Conservation (phyloP, 1,140 invertebrate genomes). For the Homalodisca vitripennis region DNA sequence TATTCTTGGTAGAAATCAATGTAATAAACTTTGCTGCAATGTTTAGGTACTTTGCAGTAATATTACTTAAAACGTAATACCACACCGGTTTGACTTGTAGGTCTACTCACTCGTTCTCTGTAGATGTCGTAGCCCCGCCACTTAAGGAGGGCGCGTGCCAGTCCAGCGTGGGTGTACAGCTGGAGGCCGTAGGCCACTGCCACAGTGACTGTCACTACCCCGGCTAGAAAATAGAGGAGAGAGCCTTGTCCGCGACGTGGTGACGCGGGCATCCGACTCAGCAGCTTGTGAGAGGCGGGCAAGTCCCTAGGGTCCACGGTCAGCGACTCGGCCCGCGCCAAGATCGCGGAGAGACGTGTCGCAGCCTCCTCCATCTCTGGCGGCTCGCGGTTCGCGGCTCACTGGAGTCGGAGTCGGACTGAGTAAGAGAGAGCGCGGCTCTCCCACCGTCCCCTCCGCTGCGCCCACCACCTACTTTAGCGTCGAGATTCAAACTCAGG, state of each 20-base stretch:
- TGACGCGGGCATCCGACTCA: background rate
- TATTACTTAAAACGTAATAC: no score
- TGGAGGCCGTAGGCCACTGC: conserved; percentile 10
- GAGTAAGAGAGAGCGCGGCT: no score
- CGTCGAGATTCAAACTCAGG: no score
- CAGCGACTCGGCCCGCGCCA: background rate
- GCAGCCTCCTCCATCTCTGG: conserved; percentile 3
- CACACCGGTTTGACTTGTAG: no score
- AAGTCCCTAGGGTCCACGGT: background rate
- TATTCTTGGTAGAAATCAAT: no score
- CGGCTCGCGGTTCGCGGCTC: background rate
- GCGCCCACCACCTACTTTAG: no score
- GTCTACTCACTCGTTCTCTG: background rate
- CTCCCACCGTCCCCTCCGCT: no score
- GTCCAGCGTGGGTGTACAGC: conserved; percentile 20
- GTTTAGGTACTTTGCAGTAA: no score
- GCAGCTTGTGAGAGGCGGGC: background rate
- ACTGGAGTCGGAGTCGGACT: no score
- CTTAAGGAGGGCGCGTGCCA: conserved; percentile 18
- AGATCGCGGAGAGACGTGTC: background rate
- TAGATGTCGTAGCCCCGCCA: conserved; percentile 9
- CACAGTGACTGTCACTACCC: background rate
- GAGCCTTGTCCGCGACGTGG: background rate
- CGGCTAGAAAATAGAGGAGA: background rate
- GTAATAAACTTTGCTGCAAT: no score